Evolutionary conservation across 2,113 vertebrate species (phyloP).

Genomic region (Hemiprocne comata): DNA sequence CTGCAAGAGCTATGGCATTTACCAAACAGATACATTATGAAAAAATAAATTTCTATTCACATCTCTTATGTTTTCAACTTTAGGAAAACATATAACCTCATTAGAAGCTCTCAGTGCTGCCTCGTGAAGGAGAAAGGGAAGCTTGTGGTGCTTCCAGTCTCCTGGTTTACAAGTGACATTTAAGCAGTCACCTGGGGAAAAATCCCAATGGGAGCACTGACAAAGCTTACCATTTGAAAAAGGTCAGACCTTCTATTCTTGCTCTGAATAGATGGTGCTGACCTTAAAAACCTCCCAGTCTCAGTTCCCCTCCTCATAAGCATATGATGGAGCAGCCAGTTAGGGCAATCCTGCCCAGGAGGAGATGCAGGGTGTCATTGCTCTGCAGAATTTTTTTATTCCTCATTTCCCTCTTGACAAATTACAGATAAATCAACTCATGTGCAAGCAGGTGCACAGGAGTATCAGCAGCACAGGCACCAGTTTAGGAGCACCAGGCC

Average conservation of each 20-base stretch:
- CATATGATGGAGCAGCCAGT: neutral
- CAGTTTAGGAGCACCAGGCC: neutral
- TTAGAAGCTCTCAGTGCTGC: constrained; percentile 9
- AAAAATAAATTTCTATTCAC: neutral
- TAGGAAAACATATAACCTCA: neutral
- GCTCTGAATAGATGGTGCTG: constrained; percentile 49
- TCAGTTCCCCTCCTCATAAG: neutral
- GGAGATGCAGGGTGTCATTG: neutral
- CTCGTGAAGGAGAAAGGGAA: neutral
- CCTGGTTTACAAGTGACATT: constrained; percentile 63
- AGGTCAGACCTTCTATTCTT: constrained; percentile 68
- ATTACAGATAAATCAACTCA: neutral
- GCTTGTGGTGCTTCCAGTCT: neutral
- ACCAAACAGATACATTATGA: neutral
- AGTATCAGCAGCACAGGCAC: neutral
- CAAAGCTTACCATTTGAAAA: constrained; percentile 64
- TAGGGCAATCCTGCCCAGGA: neutral
- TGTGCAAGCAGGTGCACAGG: neutral
- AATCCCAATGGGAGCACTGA: constrained; percentile 60
- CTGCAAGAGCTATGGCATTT: neutral
- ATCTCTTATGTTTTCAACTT: neutral
- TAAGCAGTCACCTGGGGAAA: constrained; percentile 60
- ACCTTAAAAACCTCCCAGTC: constrained; percentile 54
- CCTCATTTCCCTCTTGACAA: neutral
- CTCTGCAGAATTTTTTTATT: neutral